Conservation (phyloP, 2,888 invertebrate species). For the Sphaerolaimus hirsutus region DNA sequence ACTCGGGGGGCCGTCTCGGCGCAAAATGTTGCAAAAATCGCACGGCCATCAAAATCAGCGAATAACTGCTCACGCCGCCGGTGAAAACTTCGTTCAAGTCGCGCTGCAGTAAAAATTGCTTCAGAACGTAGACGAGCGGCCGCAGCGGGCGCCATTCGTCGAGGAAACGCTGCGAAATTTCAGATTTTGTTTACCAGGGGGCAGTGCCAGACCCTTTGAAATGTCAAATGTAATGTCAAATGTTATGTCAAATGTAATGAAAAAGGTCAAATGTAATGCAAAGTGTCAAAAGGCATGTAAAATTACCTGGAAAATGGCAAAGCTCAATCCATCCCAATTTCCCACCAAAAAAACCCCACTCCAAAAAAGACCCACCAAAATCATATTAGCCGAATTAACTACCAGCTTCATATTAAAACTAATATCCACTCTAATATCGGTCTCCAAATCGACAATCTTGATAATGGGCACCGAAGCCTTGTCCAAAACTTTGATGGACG, state of each 20-base stretch:
- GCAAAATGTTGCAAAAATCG: constrained; percentile 55
- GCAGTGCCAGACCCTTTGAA: too few species aligned
- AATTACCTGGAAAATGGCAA: too few species aligned
- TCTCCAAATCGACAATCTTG: constrained; percentile 44
- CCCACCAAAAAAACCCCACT: too few species aligned
- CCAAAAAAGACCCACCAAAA: too few species aligned
- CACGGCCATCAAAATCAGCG: constrained; percentile 88
- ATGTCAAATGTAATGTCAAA: too few species aligned
- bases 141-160: constrained; percentile 64
- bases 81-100: constrained; percentile 98
- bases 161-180: constrained; percentile 41
- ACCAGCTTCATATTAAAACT: constrained; percentile 97
- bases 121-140: constrained; percentile 80
- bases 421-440: constrained; percentile 78
- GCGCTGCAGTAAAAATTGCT: constrained; percentile 88
- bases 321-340: too few species aligned
- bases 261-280: too few species aligned
- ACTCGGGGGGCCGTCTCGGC: constrained; percentile 40
- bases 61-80: constrained; percentile 94
- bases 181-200: constrained; percentile 2
- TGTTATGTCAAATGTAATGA: too few species aligned
- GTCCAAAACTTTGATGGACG: constrained; percentile 77
- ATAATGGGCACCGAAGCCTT: constrained; percentile 96
- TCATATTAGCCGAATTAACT: constrained; percentile 65
- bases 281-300: too few species aligned